Conservation (phyloP, 1,140 invertebrate genomes). For the Lucilia cuprina region DNA sequence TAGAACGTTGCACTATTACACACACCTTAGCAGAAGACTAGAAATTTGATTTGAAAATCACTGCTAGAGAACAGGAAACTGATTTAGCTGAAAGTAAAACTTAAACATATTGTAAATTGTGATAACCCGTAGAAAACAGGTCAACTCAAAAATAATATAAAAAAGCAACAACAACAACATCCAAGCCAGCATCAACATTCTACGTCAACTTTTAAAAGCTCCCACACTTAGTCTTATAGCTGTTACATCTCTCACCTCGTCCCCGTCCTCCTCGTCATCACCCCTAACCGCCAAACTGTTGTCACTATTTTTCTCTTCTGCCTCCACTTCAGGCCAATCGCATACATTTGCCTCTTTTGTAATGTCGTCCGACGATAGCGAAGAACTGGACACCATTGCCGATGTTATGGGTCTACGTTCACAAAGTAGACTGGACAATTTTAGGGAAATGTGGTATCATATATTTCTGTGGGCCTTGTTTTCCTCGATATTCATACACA, state of each 20-base stretch:
- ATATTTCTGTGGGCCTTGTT: constrained; percentile 89
- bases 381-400: constrained; percentile 71
- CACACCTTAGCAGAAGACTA: not conserved
- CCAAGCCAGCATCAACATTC: constrained; percentile 15
- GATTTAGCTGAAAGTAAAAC: not conserved
- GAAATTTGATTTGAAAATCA: not conserved
- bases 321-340: not conserved
- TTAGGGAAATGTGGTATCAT: constrained; percentile 94
- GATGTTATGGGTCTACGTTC: constrained; percentile 70
- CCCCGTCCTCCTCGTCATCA: not conserved
- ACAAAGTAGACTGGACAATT: constrained; percentile 69
- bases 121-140: not conserved
- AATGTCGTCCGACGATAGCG: constrained; percentile 66
- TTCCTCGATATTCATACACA: constrained; percentile 91
- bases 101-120: not conserved
- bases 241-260: not conserved
- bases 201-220: constrained; percentile 19
- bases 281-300: constrained; percentile 26
- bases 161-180: not conserved
- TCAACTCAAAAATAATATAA: not conserved
- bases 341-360: constrained; percentile 28
- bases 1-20: not conserved
- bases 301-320: constrained; percentile 10
- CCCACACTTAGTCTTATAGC: not conserved
- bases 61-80: not conserved